Conservation (phyloP, 2,113 vertebrate genomes). For the Cyphomyrus discorhynchus region DNA sequence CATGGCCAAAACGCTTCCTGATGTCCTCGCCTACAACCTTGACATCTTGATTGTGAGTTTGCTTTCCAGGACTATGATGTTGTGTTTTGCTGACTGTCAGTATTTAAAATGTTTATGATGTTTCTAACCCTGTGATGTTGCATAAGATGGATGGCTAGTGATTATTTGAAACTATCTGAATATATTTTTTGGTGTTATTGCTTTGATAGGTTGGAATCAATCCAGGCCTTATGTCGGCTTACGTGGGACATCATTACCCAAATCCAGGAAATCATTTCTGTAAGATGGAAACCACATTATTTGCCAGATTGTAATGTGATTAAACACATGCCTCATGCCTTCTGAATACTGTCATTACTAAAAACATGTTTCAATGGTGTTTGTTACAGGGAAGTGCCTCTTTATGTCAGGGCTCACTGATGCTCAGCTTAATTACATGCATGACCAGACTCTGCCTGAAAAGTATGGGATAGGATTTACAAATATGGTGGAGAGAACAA, state of each 20-base stretch:
- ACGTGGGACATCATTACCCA: slow-evolving; percentile 95
- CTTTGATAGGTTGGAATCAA: slow-evolving; percentile 88
- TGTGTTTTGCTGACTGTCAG: background rate
- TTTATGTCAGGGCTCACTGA: slow-evolving; percentile 89
- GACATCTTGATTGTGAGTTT: slow-evolving; percentile 93
- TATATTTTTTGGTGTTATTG: background rate
- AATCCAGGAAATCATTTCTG: slow-evolving; percentile 99
- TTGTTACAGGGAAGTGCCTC: slow-evolving; percentile 84
- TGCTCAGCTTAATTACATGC: slow-evolving; percentile 81
- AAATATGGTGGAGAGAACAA: slow-evolving; percentile 98
- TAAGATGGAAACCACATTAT: slow-evolving; percentile 53
- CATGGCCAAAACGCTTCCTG: slow-evolving; percentile 87
- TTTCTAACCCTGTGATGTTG: background rate
- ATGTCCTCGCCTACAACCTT: slow-evolving; percentile 86
- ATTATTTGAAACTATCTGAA: background rate
- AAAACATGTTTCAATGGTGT: background rate
- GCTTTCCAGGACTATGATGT: background rate
- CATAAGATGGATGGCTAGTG: background rate
- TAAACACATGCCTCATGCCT: too few species aligned
- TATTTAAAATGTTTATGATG: background rate
- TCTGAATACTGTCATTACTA: background rate
- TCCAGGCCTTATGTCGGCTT: slow-evolving; percentile 92
- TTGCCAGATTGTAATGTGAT: background rate
- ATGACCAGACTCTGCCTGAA: slow-evolving; percentile 83
- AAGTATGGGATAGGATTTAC: slow-evolving; percentile 93